Evolutionary conservation across 2,797 vertebrate species (phyloP).

Genomic region (Chelmon rostratus): DNA sequence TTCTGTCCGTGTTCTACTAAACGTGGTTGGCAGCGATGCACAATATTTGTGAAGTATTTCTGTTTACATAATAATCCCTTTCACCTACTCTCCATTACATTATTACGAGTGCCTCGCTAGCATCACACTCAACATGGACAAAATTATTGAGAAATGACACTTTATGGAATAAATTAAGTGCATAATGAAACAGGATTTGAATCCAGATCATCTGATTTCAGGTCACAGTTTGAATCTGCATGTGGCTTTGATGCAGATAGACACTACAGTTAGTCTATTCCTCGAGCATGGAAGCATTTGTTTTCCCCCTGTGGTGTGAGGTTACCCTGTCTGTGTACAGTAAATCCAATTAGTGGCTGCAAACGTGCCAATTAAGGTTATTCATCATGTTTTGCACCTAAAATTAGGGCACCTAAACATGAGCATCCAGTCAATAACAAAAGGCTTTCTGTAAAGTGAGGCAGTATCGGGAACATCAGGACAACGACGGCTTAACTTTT

Average conservation of each 20-base stretch:
- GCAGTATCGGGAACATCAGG: neutral
- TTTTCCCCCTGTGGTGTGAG: neutral
- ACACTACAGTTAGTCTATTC: neutral
- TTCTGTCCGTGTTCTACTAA: neutral
- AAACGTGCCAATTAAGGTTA: neutral
- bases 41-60: slow-evolving; percentile 1
- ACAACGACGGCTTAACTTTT: too few species aligned
- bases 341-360: slow-evolving; percentile 13
- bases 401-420: neutral
- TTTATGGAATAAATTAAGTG: neutral
- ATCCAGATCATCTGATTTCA: neutral
- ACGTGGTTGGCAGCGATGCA: neutral
- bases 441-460: neutral
- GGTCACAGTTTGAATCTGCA: neutral
- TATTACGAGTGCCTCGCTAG: neutral
- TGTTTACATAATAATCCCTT: neutral
- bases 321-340: neutral
- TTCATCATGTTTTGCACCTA: neutral
- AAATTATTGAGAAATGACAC: neutral
- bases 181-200: neutral
- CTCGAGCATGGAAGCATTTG: neutral
- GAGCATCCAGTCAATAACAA: neutral
- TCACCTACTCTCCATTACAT: neutral
- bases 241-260: neutral
- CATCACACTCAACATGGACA: neutral